Base-by-base conservation (phyloP, 2,797 vertebrate species). In the Toxotes lorentzi region DNA sequence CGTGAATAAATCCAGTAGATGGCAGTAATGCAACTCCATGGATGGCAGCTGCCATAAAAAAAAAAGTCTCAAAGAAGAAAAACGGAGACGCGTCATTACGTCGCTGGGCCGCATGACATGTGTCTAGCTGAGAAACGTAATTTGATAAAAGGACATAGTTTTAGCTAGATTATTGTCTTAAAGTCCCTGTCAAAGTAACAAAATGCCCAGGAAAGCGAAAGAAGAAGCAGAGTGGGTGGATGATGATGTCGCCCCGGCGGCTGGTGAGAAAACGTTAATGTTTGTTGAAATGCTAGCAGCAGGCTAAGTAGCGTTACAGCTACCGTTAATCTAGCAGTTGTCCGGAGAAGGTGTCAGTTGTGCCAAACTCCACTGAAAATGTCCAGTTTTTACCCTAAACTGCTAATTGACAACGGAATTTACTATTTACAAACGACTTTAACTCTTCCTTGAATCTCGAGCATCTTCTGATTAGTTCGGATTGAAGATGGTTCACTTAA, bases 121-220 rank as follows among this genome's bases (percentile, higher is more conserved):
- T 79, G 79, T 71, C 24, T 23, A 24, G 12, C 50, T 65, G 59
- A 23, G 32, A 24, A 48, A 47, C 24, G 1, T 35, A 3, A 0
- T 16, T 35, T 50, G 32, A 16, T 48, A 41, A 58, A 23, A 54
- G 53, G 5, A n/a, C 4, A 16, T 2, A 17, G 21, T 57, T 73
- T 14, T 5, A 23, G 16, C 10, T 54, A 2, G 14, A 7, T 4
- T 2, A 13, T 17, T 56, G 32, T 7, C 10, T 8, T 2, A 21
- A 14, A 77, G 19, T 38, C 2, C 0, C 12, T 30, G 2, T 14
- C 1, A 24, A 59, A 66, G 4, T 7, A 60, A 38, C 1, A 77
- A 81, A 61, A 96, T 96, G 95, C 95, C 95, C 0, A 95, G 93
- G 73, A 96, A 96, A 76, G n/a, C 69, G 30, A 95, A 95, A 82